Evolutionary conservation across 2,888 invertebrate genomes (phyloP).

Genomic region (Lutraria lutraria): DNA sequence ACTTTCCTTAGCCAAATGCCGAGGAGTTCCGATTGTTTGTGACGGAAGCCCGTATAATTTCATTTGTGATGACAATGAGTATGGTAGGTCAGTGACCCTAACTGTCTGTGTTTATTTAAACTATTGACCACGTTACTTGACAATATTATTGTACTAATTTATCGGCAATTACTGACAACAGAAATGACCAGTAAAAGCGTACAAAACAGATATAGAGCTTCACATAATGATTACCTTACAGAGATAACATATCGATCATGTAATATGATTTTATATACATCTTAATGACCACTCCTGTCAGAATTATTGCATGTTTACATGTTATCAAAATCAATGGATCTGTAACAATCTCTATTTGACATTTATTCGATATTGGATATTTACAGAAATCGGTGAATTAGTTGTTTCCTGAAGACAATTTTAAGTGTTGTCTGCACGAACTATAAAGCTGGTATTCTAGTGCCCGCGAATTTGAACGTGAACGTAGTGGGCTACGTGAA

Average conservation of each 20-base stretch:
- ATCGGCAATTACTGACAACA: not conserved
- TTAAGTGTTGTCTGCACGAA: too few species aligned
- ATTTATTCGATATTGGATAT: not conserved
- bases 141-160: too few species aligned
- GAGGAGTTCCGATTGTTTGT: too few species aligned
- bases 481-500: too few species aligned
- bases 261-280: not conserved
- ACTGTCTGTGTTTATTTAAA: too few species aligned
- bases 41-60: too few species aligned
- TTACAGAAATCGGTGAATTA: not conserved
- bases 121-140: too few species aligned
- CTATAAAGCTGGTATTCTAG: too few species aligned
- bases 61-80: too few species aligned
- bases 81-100: too few species aligned
- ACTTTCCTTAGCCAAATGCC: too few species aligned
- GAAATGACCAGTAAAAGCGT: not conserved
- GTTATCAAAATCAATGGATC: not conserved
- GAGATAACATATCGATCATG: constrained; percentile 2
- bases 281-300: not conserved
- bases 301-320: not conserved
- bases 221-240: not conserved
- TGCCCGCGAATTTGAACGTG: too few species aligned
- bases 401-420: not conserved
- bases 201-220: not conserved
- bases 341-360: not conserved